phyloP scores from a whole-genome alignment of 2,888 invertebrate genomes.

The Lissocephala sabroskyi region DNA sequence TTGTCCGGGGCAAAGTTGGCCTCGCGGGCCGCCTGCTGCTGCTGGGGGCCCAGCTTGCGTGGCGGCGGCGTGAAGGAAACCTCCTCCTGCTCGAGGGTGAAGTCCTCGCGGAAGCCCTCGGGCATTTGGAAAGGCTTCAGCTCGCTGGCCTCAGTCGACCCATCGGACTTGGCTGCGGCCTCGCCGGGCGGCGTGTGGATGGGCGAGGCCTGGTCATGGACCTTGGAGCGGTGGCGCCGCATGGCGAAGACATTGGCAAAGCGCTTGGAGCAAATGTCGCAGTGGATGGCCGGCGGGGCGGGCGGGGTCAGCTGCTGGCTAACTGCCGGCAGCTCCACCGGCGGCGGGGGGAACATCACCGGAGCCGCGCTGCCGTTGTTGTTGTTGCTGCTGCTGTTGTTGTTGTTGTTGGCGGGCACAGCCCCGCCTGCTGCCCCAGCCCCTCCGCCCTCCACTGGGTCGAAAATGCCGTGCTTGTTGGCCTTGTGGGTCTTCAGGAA shows the following conservation, averaged over 20 bases:
- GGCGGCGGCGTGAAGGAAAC: conserved; percentile 74
- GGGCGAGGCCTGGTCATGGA: conserved; percentile 74
- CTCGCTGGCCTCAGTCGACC: conserved; percentile 9
- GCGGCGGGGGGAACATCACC: conserved; percentile 57
- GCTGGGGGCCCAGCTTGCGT: conserved; percentile 76
- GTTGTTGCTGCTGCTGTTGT: conserved; percentile 24
- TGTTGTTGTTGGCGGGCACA: conserved; percentile 28
- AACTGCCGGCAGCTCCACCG: conserved; percentile 26
- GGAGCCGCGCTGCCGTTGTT: conserved; percentile 15
- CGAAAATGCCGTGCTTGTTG: conserved; percentile 96
- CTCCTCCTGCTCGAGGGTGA: conserved; percentile 72
- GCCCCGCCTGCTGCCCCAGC: too few relatives aligned
- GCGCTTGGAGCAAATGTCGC: conserved; percentile 82
- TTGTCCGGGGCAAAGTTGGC: conserved; percentile 82
- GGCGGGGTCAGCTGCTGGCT: conserved; percentile 36
- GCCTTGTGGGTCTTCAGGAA: conserved; percentile 98
- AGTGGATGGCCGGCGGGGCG: conserved; percentile 73
- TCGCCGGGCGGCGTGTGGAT: conserved; percentile 14
- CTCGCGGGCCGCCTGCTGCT: conserved; percentile 80
- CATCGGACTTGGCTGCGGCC: conserved; percentile 16
- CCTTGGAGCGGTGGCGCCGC: conserved; percentile 79
- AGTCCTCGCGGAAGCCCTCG: conserved; percentile 73
- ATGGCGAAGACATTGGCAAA: conserved; percentile 83
- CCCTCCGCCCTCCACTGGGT: conserved; percentile 66
- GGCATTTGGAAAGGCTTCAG: conserved; percentile 67